These are phyloP conservation scores for Coreoperca whiteheadi DNA, from an alignment of 2,113 vertebrate genomes.

Conservation along the genomic window DNA sequence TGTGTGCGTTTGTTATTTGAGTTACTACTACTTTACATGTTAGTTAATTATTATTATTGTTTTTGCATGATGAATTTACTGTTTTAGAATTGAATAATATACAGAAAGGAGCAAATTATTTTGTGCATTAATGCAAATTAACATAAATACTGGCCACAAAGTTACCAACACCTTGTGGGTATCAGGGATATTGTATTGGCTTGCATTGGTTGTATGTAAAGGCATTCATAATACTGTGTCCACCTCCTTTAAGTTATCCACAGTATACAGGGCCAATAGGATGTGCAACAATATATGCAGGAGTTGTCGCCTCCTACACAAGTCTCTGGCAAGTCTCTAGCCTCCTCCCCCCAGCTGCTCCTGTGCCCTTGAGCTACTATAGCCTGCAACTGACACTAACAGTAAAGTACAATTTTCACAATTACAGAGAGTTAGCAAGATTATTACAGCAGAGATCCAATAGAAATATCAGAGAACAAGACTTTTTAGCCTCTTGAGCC, in stretches of 20 bases:
- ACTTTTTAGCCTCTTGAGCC: not conserved
- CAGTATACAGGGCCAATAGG: not conserved
- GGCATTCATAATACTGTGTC: not conserved
- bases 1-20: conserved; percentile 7
- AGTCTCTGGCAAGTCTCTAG: conserved; percentile 27
- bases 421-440: conserved; percentile 41
- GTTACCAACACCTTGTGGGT: not conserved
- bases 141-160: not conserved
- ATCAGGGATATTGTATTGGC: not conserved
- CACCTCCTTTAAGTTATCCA: not conserved
- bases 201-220: not conserved
- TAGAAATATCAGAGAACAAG: conserved; percentile 21
- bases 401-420: conserved; percentile 53
- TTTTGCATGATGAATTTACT: not conserved
- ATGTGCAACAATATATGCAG: conserved; percentile 22
- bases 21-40: not conserved
- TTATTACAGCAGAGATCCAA: conserved; percentile 32
- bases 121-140: not conserved
- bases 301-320: conserved; percentile 20
- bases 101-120: not conserved
- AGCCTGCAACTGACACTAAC: conserved; percentile 44
- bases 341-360: conserved; percentile 16
- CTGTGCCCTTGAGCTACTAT: conserved; percentile 47
- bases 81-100: not conserved
- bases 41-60: not conserved